Percentiles rank a stretch among this genome's conserved stretches.
phyloP scores from a whole-genome alignment of 1,140 invertebrate genomes.

The Zophobas atratus region DNA sequence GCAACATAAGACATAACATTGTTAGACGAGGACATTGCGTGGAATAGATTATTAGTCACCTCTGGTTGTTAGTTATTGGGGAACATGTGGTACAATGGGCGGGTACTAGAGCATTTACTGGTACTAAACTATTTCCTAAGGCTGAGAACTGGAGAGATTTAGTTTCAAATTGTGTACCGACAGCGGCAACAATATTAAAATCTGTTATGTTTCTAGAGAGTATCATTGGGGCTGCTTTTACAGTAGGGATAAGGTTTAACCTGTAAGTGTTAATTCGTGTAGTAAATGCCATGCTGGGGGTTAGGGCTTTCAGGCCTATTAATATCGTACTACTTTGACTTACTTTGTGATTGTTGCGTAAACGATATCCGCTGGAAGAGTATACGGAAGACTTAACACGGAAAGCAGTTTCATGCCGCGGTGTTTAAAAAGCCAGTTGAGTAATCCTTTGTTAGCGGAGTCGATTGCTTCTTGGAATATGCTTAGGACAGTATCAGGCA shows the following conservation, averaged over 20 bases:
- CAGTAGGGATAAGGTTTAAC: slow-evolving; percentile 48
- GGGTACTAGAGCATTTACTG: not conserved
- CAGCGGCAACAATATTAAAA: slow-evolving; percentile 50
- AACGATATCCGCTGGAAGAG: slow-evolving; percentile 88
- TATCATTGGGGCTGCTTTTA: slow-evolving; percentile 51
- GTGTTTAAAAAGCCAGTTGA: slow-evolving; percentile 92
- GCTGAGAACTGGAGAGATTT: slow-evolving; percentile 40
- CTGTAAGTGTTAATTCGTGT: slow-evolving; percentile 49
- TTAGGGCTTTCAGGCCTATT: not conserved
- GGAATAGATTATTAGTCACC: slow-evolving; percentile 46
- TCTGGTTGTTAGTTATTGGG: slow-evolving; percentile 36
- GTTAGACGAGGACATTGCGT: slow-evolving; percentile 2
- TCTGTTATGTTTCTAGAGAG: slow-evolving; percentile 52
- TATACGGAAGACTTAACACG: slow-evolving; percentile 86
- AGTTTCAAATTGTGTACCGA: slow-evolving; percentile 53
- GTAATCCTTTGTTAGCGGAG: slow-evolving; percentile 89
- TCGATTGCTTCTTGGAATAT: slow-evolving; percentile 94
- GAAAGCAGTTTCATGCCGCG: slow-evolving; percentile 85
- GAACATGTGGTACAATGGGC: slow-evolving; percentile 5
- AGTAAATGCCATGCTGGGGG: slow-evolving; percentile 14
- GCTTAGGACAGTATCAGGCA: slow-evolving; percentile 87
- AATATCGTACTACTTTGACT: slow-evolving; percentile 66
- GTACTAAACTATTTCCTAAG: slow-evolving; percentile 9
- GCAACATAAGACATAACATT: slow-evolving; percentile 8
- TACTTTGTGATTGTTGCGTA: slow-evolving; percentile 88